Conservation (phyloP, 2,888 invertebrate species). For the Ferdinandea cuprea region DNA sequence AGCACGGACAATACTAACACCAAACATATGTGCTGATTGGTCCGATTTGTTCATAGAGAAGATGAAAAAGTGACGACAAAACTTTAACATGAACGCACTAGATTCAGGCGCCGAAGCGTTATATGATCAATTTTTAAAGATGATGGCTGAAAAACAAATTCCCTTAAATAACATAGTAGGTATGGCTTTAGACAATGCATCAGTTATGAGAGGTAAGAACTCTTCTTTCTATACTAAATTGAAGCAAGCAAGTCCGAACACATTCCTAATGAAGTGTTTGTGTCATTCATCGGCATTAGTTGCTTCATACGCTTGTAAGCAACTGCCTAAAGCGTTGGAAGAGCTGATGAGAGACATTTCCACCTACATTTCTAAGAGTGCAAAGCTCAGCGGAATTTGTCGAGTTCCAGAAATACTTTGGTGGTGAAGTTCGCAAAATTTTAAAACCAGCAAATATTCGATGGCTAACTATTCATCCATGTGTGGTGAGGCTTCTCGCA, state of each 20-base stretch:
- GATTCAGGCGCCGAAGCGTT: constrained; percentile 8
- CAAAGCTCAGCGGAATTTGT: constrained; percentile 26
- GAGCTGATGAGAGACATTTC: constrained; percentile 10
- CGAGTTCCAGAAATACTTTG: constrained; percentile 22
- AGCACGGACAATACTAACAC: neutral
- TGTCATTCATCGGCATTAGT: constrained; percentile 21
- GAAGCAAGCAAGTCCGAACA: neutral
- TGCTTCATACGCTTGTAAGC: constrained; percentile 33
- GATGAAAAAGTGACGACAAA: constrained; percentile 6
- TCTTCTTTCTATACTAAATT: constrained; percentile 9
- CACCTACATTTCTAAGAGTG: constrained; percentile 7
- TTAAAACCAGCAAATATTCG: constrained; percentile 7
- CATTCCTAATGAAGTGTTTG: constrained; percentile 15
- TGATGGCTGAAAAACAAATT: constrained; percentile 17
- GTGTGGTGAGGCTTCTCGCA: constrained; percentile 1
- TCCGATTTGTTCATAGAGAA: neutral
- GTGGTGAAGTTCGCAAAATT: neutral
- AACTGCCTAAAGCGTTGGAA: constrained; percentile 24
- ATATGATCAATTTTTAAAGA: constrained; percentile 11
- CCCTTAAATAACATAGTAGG: constrained; percentile 5
- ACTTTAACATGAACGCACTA: constrained; percentile 19
- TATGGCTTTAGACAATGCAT: constrained; percentile 14
- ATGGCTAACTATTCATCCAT: constrained; percentile 3
- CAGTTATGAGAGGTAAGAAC: constrained; percentile 9
- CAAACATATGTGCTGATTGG: neutral